phyloP scores from a whole-genome alignment of 2,888 invertebrate species.

The Brenthis daphne region DNA sequence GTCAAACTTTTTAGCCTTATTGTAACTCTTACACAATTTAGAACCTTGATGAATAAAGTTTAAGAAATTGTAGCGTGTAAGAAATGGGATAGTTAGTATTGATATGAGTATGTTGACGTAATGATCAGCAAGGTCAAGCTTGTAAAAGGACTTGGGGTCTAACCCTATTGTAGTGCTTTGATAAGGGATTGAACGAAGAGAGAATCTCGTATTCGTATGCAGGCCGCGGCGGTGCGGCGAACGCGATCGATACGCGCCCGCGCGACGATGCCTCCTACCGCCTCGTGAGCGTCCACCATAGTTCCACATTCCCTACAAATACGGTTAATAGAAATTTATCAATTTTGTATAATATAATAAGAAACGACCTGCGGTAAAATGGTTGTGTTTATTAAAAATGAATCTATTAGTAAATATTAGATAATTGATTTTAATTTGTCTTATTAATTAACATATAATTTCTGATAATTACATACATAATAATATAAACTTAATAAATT shows the following conservation, averaged over 20 bases:
- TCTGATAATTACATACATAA: too few relatives aligned
- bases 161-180: constrained; percentile 66
- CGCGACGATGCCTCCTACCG: constrained; percentile 65
- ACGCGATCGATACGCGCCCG: constrained; percentile 80
- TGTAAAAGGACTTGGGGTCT: constrained; percentile 65
- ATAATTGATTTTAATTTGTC: too few relatives aligned
- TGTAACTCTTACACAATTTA: too few relatives aligned
- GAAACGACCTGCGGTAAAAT: background rate
- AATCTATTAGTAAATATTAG: too few relatives aligned
- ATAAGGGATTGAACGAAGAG: constrained; percentile 72
- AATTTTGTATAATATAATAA: background rate
- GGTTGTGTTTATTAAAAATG: too few relatives aligned
- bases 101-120: constrained; percentile 51
- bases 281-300: constrained; percentile 49
- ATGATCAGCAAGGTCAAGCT: constrained; percentile 64
- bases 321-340: constrained; percentile 22
- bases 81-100: constrained; percentile 2
- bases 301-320: constrained; percentile 45
- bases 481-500: too few relatives aligned
- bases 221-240: constrained; percentile 65
- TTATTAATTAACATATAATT: too few relatives aligned
- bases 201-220: constrained; percentile 79
- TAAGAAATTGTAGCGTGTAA: too few relatives aligned
- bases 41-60: too few relatives aligned
- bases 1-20: too few relatives aligned